Conservation (phyloP, 1,140 invertebrate genomes). For the Heterodera schachtii region DNA sequence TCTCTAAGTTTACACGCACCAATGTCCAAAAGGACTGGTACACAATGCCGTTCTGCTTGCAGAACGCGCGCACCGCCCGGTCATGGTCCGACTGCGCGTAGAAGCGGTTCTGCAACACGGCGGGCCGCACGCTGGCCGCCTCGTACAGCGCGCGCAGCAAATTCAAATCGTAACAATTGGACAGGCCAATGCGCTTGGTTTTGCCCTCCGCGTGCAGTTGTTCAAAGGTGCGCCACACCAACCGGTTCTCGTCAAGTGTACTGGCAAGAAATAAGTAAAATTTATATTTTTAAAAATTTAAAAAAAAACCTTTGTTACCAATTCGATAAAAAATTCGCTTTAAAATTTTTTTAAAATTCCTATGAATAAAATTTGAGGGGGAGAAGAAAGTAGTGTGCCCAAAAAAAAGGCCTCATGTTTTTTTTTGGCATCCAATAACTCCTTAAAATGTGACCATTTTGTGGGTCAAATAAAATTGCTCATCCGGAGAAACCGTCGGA, state of each 20-base stretch:
- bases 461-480: too few species aligned
- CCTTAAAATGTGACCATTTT: too few species aligned
- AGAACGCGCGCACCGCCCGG: constrained; percentile 40
- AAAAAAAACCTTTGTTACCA: too few species aligned
- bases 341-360: too few species aligned
- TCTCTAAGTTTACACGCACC: too few species aligned
- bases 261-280: not conserved
- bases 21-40: constrained; percentile 51
- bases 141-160: constrained; percentile 33
- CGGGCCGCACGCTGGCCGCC: constrained; percentile 39
- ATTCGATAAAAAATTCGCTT: too few species aligned
- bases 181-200: constrained; percentile 44
- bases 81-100: constrained; percentile 45
- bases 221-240: constrained; percentile 46
- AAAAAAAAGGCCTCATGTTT: too few species aligned
- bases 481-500: too few species aligned
- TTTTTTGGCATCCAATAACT: too few species aligned
- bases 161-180: constrained; percentile 36
- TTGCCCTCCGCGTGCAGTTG: constrained; percentile 39
- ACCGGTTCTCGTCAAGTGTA: constrained; percentile 33
- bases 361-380: too few species aligned
- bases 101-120: constrained; percentile 51
- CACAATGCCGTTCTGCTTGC: constrained; percentile 33
- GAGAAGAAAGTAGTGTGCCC: too few species aligned
- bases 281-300: too few species aligned